A percentile compares a stretch with the other conserved stretches of the same genome.
Evolutionary conservation across 2,797 vertebrate species (phyloP).

Genomic region (Clarias fuscus): DNA sequence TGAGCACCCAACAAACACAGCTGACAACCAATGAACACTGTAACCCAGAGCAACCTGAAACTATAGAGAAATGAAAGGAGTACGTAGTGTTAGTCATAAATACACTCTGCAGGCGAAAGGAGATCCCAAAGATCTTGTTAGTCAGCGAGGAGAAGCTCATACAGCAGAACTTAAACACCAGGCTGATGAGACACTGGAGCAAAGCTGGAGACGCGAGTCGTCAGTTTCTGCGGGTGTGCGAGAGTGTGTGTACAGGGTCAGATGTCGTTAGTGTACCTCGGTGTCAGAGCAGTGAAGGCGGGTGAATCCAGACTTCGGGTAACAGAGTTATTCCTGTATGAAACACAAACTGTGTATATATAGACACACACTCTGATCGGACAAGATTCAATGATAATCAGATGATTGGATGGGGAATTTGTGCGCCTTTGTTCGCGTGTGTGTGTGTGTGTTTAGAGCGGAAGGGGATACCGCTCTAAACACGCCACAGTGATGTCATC

Average conservation of each 20-base stretch:
- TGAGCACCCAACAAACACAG: neutral
- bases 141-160: neutral
- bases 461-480: neutral
- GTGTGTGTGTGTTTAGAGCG: neutral
- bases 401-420: neutral
- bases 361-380: neutral
- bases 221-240: neutral
- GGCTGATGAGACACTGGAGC: neutral
- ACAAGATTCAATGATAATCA: neutral
- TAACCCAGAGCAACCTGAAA: neutral
- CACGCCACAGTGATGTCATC: neutral
- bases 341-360: conserved; percentile 67
- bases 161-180: neutral
- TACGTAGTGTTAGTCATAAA: neutral
- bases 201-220: neutral
- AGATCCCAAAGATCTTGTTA: conserved; percentile 5
- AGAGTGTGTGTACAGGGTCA: neutral
- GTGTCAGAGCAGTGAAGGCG: conserved; percentile 54
- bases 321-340: conserved; percentile 81
- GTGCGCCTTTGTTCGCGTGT: neutral
- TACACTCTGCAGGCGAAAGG: neutral
- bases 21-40: neutral
- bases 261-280: conserved; percentile 24
- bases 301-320: conserved; percentile 72
- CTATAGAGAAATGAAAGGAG: neutral